Conservation (phyloP, 2,113 vertebrate genomes). For the Polypterus senegalus region DNA sequence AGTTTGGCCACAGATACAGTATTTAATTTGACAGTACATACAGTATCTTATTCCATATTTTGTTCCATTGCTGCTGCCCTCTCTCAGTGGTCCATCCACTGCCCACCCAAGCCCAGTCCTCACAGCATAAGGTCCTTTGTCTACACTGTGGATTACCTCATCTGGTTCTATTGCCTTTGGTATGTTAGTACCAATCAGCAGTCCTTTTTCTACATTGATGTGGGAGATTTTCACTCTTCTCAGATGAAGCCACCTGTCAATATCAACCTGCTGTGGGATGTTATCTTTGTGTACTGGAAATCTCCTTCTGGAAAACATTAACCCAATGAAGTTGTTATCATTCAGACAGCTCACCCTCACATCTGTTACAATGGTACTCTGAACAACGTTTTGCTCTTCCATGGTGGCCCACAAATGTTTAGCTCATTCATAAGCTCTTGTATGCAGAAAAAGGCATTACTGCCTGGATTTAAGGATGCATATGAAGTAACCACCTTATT, state of each 20-base stretch:
- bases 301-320: constrained; percentile 11
- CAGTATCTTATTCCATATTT: not conserved
- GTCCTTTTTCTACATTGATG: constrained; percentile 13
- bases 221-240: constrained; percentile 8
- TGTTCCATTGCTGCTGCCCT: constrained; percentile 1
- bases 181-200: constrained; percentile 16
- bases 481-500: too few relatives aligned
- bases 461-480: too few relatives aligned
- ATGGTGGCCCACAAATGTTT: too few relatives aligned
- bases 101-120: constrained; percentile 21
- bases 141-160: constrained; percentile 11
- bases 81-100: constrained; percentile 20
- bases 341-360: too few relatives aligned
- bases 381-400: too few relatives aligned
- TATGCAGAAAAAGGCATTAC: too few relatives aligned
- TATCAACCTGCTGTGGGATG: too few relatives aligned
- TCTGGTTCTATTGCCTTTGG: constrained; percentile 14
- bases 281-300: constrained; percentile 8
- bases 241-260: constrained; percentile 5
- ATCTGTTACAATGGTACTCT: too few relatives aligned
- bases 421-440: too few relatives aligned
- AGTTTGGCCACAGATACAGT: constrained; percentile 11
- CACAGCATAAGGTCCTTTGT: constrained; percentile 14
- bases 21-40: constrained; percentile 10
- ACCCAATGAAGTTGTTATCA: not conserved